Base-by-base conservation (phyloP, 2,113 vertebrate species). In the Amblyornis subalaris region DNA sequence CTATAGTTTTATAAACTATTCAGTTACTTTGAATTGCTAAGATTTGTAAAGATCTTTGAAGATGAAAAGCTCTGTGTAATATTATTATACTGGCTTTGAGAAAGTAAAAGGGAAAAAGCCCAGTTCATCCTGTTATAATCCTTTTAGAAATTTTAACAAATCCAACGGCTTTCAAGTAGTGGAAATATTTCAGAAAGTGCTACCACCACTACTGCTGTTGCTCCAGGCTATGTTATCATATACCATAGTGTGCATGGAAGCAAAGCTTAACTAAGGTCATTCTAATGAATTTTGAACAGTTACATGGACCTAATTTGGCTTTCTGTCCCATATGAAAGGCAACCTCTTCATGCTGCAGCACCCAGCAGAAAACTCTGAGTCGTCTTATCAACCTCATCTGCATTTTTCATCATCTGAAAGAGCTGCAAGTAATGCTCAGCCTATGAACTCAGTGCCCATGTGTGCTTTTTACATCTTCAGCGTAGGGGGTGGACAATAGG, bases 61-160 rank as follows among this genome's bases (percentile, higher is more conserved):
- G 93, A 94, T 90, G 36, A 89, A 94, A 96, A 93, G 79, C 84
- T 93, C 93, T 96, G 62, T 92, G 90, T 95, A 95, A 96, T 96
- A 94, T 95, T 95, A 93, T 95, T 92, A 94, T 82, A 54, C 40
- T 83, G 74, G 60, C 83, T 92, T 95, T 90, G 53, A 96, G 82
- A 96, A 96, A 95, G 89, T 84, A 90, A 93, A 96, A 95, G 74
- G 74, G 64, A 50, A 94, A 90, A 95, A 95, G 51, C 6, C 25
- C 54, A 85, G 67, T 96, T 95, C 94, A 94, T 95, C 89, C 83
- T 94, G 80, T 91, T 95, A 83, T 89, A 96, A 95, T 96, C 91
- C 90, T 95, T 97, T 96, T 93, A 96, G 93, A 96, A 94, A 94
- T 94, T 92, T 97, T 94, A 92, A 89, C 95, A 95, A 95, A 96